Percentiles rank a stretch among this genome's conserved stretches.
Evolutionary conservation across 2,113 vertebrate genomes (phyloP).

Genomic region (Tragelaphus strepsiceros): DNA sequence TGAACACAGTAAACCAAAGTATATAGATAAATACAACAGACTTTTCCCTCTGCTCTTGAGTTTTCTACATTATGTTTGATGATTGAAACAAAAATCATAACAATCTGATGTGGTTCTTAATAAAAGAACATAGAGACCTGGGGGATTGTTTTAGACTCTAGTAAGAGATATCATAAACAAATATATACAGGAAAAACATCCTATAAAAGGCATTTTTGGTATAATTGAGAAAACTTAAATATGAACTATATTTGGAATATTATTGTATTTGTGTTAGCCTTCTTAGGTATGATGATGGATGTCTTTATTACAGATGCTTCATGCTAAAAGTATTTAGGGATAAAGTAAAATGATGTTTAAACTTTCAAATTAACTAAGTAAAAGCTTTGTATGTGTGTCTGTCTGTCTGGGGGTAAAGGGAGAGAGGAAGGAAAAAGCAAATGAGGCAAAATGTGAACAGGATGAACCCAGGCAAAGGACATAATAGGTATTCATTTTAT

Average conservation of each 20-base stretch:
- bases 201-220: background rate
- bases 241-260: background rate
- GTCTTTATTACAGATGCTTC: background rate
- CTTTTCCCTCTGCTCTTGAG: background rate
- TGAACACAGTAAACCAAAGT: background rate
- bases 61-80: background rate
- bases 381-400: background rate
- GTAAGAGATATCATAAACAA: conserved; percentile 6
- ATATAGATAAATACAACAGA: background rate
- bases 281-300: background rate
- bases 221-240: background rate
- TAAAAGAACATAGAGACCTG: background rate
- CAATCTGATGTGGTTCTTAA: background rate
- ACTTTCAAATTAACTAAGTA: background rate
- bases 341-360: background rate
- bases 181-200: background rate
- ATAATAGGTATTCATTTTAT: background rate
- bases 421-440: background rate
- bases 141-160: background rate
- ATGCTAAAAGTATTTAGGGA: background rate
- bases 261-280: background rate
- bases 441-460: background rate
- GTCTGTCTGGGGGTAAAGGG: background rate
- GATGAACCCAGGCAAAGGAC: background rate
- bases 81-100: background rate